Conservation (phyloP, 2,888 invertebrate species). For the Spicauda simplicius region DNA sequence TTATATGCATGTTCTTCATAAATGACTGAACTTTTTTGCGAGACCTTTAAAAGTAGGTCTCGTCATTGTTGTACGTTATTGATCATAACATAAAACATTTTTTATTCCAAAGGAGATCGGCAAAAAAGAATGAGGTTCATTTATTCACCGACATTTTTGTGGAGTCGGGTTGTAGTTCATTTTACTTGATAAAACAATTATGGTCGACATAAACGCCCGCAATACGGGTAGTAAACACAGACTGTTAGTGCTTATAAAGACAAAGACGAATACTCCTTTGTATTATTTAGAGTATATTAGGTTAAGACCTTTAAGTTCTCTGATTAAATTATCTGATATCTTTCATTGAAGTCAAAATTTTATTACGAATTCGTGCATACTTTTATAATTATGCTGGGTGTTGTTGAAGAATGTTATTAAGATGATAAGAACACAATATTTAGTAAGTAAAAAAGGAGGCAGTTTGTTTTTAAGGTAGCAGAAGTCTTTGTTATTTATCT, state of each 20-base stretch:
- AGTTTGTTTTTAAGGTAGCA: too few species aligned
- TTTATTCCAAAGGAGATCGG: background rate
- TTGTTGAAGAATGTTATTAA: too few species aligned
- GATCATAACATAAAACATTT: too few species aligned
- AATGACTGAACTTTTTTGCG: too few species aligned
- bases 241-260: conserved; percentile 56
- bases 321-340: conserved; percentile 7
- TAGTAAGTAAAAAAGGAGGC: too few species aligned
- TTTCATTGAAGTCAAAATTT: background rate
- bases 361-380: too few species aligned
- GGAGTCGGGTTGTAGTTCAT: conserved; percentile 53
- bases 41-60: too few species aligned
- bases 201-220: conserved; percentile 58
- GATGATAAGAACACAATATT: too few species aligned
- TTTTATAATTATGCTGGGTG: too few species aligned
- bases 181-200: conserved; percentile 64
- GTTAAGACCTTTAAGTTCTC: conserved; percentile 25
- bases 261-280: conserved; percentile 52
- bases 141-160: conserved; percentile 47
- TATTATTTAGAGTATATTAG: conserved; percentile 27
- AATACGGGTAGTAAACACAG: conserved; percentile 60
- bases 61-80: too few species aligned
- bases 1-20: too few species aligned
- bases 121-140: conserved; percentile 36
- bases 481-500: too few species aligned